Base-by-base conservation (phyloP, 2,888 invertebrate species). In the Zeuzera pyrina region DNA sequence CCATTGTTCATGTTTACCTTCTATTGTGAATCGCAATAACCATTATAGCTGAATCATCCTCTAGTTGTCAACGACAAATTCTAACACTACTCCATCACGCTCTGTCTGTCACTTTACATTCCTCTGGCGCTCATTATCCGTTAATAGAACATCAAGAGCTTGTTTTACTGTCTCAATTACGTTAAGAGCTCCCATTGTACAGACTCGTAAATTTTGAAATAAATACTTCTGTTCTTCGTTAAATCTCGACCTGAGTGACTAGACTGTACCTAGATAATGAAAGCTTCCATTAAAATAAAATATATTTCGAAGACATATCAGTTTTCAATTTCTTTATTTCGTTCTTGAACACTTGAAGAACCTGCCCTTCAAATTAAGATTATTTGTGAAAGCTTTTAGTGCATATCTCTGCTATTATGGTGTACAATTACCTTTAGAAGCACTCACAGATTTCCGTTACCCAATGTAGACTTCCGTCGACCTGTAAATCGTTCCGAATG, bases 1-100 rank as follows among this genome's bases (percentile, higher is more conserved):
- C n/a, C n/a, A n/a, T n/a, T n/a, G n/a, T n/a, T n/a, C n/a, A n/a
- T n/a, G 19, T 19, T 19, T 19, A 19, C 19, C 19, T 25, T 25
- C 25, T 25, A 25, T 25, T 25, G 25, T 25, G 12, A 25, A 13
- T 8, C 12, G 25, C n/a, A n/a, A n/a, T n/a, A n/a, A n/a, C n/a
- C n/a, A n/a, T 33, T 35, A 16, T 15, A 48, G 60, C 58, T 74
- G 76, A 76, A 51, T 77, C 74, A 74, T 52, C 54, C 53, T 45
- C 63, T 74, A 77, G 74, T 73, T 79, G 78, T 72, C 70, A 66
- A 53, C 60, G 63, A 62, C 64, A 66, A n/a, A 57, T 60, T 58
- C 50, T 56, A 64, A 60, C 56, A 57, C 58, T 66, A 65, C 70
- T 77, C 58, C 59, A 71, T 76, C 71, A 72, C 57, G 58, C 45